A percentile compares a stretch with the other conserved stretches of the same genome.
These are phyloP conservation scores for Cossypha dichroa DNA, from an alignment of 2,797 vertebrate species.

Conservation along the genomic window DNA sequence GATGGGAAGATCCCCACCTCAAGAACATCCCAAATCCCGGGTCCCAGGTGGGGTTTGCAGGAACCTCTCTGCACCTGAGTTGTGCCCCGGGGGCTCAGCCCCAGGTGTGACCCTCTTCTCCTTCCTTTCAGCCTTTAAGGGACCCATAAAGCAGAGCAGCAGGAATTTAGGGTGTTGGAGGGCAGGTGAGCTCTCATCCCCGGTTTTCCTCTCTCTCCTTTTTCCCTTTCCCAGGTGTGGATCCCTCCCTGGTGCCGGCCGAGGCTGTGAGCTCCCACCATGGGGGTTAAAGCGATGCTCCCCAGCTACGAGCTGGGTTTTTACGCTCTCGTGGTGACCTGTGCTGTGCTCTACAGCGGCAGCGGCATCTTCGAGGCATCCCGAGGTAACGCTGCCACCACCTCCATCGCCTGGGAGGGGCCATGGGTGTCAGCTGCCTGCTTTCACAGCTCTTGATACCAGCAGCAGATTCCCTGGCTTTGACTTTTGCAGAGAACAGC, in stretches of 20 bases:
- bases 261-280: conserved; percentile 53
- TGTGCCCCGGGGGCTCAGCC: not conserved
- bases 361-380: conserved; percentile 90
- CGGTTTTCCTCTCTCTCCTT: not conserved
- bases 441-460: fast-evolving
- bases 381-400: conserved; percentile 74
- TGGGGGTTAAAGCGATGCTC: conserved; percentile 90
- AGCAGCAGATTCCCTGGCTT: not conserved
- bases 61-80: not conserved
- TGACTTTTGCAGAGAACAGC: not conserved
- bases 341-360: conserved; percentile 87
- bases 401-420: fast-evolving
- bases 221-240: not conserved
- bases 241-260: fast-evolving
- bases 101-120: not conserved
- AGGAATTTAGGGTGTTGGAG: fast-evolving
- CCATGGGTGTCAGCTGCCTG: fast-evolving
- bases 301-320: conserved; percentile 90
- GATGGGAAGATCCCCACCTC: fast-evolving
- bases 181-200: fast-evolving
- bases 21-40: fast-evolving
- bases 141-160: not conserved
- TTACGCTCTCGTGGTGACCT: conserved; percentile 85
- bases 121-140: not conserved
- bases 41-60: not conserved